Conservation (phyloP, 2,888 invertebrate genomes). For the Cryptus armator region DNA sequence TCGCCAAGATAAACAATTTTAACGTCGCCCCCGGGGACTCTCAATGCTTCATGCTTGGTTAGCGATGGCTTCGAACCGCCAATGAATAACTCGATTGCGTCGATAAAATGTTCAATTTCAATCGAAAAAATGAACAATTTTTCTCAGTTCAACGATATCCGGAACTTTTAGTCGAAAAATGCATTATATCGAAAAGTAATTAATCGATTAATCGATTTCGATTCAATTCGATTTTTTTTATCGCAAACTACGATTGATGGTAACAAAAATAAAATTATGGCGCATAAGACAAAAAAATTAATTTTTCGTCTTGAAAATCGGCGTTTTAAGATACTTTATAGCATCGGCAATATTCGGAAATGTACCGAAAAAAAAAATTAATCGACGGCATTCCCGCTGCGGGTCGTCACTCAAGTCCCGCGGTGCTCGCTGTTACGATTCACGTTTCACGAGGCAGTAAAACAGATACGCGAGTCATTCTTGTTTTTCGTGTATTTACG, state of each 20-base stretch:
- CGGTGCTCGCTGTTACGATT: neutral
- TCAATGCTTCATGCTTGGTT: neutral
- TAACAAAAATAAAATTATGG: too few relatives aligned
- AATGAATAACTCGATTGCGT: neutral
- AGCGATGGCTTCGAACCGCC: neutral
- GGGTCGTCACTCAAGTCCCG: neutral
- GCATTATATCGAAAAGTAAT: too few relatives aligned
- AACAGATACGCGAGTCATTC: neutral
- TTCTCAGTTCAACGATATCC: too few relatives aligned
- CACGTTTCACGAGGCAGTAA: slow-evolving; percentile 14
- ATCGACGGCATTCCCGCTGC: neutral
- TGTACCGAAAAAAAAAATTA: neutral
- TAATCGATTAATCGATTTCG: too few relatives aligned
- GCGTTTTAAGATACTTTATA: neutral
- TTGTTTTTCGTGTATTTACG: slow-evolving; percentile 32
- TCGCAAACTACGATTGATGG: too few relatives aligned
- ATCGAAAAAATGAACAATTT: neutral
- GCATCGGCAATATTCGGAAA: neutral
- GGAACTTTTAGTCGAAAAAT: too few relatives aligned
- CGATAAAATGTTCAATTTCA: neutral
- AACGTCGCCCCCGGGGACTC: slow-evolving; percentile 5
- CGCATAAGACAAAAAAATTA: neutral
- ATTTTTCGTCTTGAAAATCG: neutral
- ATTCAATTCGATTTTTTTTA: too few relatives aligned
- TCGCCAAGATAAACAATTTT: neutral